Percentiles rank a stretch among this genome's conserved stretches.
Conservation (phyloP, 2,797 vertebrate species). For the Hoplostethus atlanticus region DNA sequence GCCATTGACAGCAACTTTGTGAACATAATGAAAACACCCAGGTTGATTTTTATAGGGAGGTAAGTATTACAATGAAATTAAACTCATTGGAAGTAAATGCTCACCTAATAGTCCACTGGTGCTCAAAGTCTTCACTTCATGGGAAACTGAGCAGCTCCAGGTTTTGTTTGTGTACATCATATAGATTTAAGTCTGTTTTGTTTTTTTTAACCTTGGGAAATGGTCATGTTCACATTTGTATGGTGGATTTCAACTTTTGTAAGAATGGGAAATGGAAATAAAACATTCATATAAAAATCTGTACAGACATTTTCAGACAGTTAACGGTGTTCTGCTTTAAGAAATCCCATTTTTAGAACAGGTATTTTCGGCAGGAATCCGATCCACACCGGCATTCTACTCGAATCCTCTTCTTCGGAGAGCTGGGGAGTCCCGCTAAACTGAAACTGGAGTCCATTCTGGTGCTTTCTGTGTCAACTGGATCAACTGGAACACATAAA, state of each 20-base stretch:
- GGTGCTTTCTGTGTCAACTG: constrained; percentile 91
- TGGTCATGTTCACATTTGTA: neutral
- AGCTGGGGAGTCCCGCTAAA: constrained; percentile 83
- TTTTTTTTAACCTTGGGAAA: neutral
- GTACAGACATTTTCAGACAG: constrained; percentile 38
- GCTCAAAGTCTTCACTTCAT: too few species aligned
- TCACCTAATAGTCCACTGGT: too few species aligned
- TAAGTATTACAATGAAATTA: neutral
- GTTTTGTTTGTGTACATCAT: neutral
- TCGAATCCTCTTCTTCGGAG: constrained; percentile 87
- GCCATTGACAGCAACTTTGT: neutral
- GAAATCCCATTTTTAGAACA: constrained; percentile 82
- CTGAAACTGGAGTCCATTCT: constrained; percentile 93
- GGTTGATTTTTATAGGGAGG: neutral
- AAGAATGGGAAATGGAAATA: too few species aligned
- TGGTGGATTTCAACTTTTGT: neutral
- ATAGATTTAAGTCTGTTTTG: neutral
- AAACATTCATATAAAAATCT: constrained; percentile 31
- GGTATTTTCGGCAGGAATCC: constrained; percentile 89
- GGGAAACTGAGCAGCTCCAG: too few species aligned
- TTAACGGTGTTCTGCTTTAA: neutral
- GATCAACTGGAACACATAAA: constrained; percentile 85
- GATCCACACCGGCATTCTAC: constrained; percentile 93
- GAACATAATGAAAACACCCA: neutral
- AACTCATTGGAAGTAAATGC: neutral